Evolutionary conservation across 2,888 invertebrate genomes (phyloP).

Genomic region (Drosophila niveifrons): DNA sequence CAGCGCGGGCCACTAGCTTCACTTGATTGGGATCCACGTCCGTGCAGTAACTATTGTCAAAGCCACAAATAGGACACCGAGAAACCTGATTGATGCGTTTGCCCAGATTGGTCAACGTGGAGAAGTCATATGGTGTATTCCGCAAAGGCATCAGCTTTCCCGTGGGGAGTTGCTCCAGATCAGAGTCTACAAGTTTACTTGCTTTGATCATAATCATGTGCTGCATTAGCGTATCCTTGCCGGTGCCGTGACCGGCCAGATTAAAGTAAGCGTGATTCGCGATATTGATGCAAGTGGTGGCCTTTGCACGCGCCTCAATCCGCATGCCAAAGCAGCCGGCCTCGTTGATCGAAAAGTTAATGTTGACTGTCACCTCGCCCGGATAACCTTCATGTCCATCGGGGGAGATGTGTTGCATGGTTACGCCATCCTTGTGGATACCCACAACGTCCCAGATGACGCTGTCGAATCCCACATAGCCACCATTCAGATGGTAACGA

Average conservation of each 20-base stretch:
- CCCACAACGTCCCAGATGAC: conserved; percentile 88
- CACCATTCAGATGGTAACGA: conserved; percentile 92
- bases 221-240: conserved; percentile 88
- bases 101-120: conserved; percentile 88
- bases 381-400: conserved; percentile 96
- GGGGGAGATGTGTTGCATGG: conserved; percentile 91
- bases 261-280: conserved; percentile 96
- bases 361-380: conserved; percentile 91
- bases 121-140: conserved; percentile 91
- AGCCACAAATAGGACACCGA: conserved; percentile 86
- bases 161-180: conserved; percentile 90
- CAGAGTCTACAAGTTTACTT: conserved; percentile 90
- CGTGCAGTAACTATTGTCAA: conserved; percentile 65
- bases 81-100: conserved; percentile 88
- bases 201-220: conserved; percentile 91
- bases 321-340: conserved; percentile 91
- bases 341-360: conserved; percentile 90
- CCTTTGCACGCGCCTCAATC: conserved; percentile 91
- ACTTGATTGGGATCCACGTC: conserved; percentile 65
- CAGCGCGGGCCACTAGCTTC: conserved; percentile 89
- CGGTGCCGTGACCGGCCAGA: conserved; percentile 90
- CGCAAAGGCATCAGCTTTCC: conserved; percentile 90
- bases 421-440: conserved; percentile 86
- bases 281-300: conserved; percentile 93
- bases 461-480: conserved; percentile 93